These are phyloP conservation scores for Polia nebulosa DNA, from an alignment of 2,888 invertebrate species.

Conservation along the genomic window DNA sequence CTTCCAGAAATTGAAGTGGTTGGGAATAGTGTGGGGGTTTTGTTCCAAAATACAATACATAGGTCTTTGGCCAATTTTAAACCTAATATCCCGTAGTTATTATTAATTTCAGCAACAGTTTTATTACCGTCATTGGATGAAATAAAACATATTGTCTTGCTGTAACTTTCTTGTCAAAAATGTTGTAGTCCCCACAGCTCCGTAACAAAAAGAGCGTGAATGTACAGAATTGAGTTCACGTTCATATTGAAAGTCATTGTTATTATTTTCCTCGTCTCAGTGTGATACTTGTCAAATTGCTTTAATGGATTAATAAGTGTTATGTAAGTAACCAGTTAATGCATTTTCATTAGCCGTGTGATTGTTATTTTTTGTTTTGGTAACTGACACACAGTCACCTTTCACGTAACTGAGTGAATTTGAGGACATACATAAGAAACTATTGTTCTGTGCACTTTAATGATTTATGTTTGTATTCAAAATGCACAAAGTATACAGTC, in stretches of 20 bases:
- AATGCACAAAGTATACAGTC: background rate
- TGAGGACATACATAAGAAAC: background rate
- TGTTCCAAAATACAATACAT: too few species aligned
- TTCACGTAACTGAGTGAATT: slow-evolving; percentile 46
- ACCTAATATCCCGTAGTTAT: background rate
- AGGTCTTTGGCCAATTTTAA: background rate
- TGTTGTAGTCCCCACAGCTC: background rate
- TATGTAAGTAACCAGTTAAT: slow-evolving; percentile 51
- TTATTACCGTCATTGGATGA: background rate
- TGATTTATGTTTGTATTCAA: background rate
- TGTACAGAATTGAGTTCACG: slow-evolving; percentile 24
- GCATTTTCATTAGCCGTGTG: slow-evolving; percentile 42
- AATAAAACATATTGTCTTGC: background rate
- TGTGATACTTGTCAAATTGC: slow-evolving; percentile 48
- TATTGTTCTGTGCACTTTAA: background rate
- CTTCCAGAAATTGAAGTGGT: too few species aligned
- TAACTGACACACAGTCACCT: slow-evolving; percentile 31
- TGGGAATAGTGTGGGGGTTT: too few species aligned
- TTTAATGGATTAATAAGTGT: slow-evolving; percentile 56
- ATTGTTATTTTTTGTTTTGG: slow-evolving; percentile 41
- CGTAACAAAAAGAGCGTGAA: slow-evolving; percentile 14
- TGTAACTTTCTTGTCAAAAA: slow-evolving; percentile 1
- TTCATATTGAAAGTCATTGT: slow-evolving; percentile 43
- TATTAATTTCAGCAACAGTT: background rate
- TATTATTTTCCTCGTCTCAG: slow-evolving; percentile 31